phyloP scores from a whole-genome alignment of 2,888 invertebrate genomes.

The Diarsia brunnea region DNA sequence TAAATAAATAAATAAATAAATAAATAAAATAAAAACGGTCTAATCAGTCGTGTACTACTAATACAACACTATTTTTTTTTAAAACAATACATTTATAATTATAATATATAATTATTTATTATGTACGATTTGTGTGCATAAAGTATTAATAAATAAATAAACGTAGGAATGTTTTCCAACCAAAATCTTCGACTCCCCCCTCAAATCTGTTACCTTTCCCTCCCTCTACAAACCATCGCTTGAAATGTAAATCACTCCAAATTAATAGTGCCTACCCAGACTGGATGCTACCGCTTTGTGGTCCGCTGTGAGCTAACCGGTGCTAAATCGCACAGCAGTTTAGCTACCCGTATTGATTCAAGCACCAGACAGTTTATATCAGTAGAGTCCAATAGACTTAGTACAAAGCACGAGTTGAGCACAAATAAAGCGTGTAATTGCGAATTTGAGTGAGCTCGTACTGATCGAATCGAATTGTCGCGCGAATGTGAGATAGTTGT shows the following conservation, averaged over 20 bases:
- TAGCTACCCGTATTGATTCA: constrained; percentile 71
- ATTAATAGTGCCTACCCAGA: constrained; percentile 67
- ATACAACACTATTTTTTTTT: too few relatives aligned
- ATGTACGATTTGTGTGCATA: too few relatives aligned
- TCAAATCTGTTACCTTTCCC: background rate
- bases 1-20: too few relatives aligned
- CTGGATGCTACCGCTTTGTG: constrained; percentile 69
- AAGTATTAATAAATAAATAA: too few relatives aligned
- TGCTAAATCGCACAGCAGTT: constrained; percentile 70
- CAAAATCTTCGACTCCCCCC: background rate
- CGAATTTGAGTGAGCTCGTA: constrained; percentile 50
- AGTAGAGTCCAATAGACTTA: constrained; percentile 58
- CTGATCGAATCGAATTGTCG: constrained; percentile 42
- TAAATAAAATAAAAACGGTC: too few relatives aligned
- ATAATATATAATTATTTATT: too few relatives aligned
- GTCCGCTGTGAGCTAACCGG: constrained; percentile 63
- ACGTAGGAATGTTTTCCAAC: too few relatives aligned
- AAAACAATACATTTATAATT: too few relatives aligned
- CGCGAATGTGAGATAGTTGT: constrained; percentile 17
- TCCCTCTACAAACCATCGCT: constrained; percentile 4
- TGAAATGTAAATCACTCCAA: constrained; percentile 63
- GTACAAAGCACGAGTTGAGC: constrained; percentile 50
- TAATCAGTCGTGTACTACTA: too few relatives aligned
- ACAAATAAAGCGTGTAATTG: constrained; percentile 61
- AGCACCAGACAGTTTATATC: constrained; percentile 63